Evolutionary conservation across 2,797 vertebrate genomes (phyloP).

Genomic region (Anolis apletophallus): DNA sequence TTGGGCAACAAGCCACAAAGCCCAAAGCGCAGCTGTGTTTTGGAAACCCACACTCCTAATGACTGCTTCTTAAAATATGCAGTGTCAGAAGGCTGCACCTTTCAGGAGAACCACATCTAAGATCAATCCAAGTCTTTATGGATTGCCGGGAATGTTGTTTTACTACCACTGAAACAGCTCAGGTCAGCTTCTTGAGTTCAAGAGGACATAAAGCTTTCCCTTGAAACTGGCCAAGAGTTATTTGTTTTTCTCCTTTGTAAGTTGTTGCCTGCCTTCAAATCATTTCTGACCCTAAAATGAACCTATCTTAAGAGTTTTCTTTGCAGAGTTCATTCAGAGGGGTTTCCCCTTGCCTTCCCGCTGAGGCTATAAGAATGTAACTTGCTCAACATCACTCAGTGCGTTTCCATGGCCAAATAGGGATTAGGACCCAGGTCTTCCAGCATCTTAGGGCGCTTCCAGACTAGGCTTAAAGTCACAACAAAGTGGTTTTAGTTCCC

Average conservation of each 20-base stretch:
- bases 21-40: neutral
- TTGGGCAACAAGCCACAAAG: neutral
- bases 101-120: neutral
- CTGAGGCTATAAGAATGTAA: no score
- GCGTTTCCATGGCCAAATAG: no score
- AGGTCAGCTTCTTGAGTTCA: neutral
- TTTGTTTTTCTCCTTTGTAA: neutral
- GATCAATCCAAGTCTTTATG: neutral
- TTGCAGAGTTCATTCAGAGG: no score
- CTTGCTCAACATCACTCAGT: no score
- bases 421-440: no score
- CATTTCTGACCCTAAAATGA: no score
- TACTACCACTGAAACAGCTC: neutral
- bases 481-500: no score
- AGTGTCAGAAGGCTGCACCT: neutral
- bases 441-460: no score
- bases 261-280: neutral
- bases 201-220: neutral
- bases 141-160: slow-evolving; percentile 11
- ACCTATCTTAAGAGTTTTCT: no score
- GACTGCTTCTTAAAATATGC: neutral
- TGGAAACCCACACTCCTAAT: neutral
- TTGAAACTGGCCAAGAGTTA: neutral
- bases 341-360: no score
- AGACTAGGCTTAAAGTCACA: no score